phyloP scores from a whole-genome alignment of 64 coral and sea anemone genomes.

The Montipora efflorescens region DNA sequence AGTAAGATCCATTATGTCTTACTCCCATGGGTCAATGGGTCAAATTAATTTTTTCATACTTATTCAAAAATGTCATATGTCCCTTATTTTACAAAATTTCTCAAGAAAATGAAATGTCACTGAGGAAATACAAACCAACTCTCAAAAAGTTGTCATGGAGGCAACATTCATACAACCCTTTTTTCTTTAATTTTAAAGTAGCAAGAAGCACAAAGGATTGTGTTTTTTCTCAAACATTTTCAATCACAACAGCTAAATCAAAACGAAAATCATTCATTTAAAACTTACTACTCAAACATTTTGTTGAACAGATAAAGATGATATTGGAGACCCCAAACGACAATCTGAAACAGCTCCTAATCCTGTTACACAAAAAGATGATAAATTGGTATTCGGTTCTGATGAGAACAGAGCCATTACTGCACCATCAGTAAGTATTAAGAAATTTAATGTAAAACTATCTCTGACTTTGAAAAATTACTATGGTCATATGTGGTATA shows the following conservation, averaged over 20 bases:
- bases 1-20: no score
- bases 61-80: no score
- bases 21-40: no score
- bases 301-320: neutral
- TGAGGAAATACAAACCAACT: no score
- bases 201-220: neutral
- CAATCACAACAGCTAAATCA: neutral
- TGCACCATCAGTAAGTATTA: conserved; percentile 88
- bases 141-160: no score
- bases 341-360: conserved; percentile 58
- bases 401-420: conserved; percentile 79
- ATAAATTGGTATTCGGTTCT: neutral
- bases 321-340: neutral
- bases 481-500: no score
- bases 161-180: no score
- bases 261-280: neutral
- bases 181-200: no score
- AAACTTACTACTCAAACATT: neutral
- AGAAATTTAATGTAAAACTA: neutral
- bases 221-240: neutral
- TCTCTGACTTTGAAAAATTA: no score
- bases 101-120: no score
- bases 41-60: no score
- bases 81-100: no score
- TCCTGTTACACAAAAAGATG: neutral